These are phyloP conservation scores for Drosophila littoralis DNA, from an alignment of 1,140 invertebrate genomes.

Conservation along the genomic window DNA sequence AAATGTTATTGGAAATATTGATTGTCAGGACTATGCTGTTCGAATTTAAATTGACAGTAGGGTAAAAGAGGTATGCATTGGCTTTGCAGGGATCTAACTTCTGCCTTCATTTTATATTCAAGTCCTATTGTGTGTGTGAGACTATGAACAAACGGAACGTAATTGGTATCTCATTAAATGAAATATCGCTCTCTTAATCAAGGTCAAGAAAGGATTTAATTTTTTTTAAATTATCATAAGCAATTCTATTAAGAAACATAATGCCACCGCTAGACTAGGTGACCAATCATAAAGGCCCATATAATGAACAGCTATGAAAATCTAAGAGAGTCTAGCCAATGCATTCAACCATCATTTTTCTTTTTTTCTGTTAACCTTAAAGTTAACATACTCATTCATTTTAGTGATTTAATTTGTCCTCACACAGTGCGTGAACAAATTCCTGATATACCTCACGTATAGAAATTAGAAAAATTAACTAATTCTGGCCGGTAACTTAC, in stretches of 20 bases:
- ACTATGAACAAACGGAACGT: not conserved
- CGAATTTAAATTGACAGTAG: not conserved
- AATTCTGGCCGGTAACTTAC: constrained; percentile 1
- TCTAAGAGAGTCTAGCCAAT: no score
- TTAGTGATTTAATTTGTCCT: constrained; percentile 8
- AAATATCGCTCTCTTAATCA: constrained; percentile 51
- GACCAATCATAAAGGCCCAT: no score
- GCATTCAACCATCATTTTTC: no score
- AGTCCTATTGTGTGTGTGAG: constrained; percentile 4
- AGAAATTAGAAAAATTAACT: constrained; percentile 8
- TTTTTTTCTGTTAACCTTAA: no score
- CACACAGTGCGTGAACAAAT: constrained; percentile 59
- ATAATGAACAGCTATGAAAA: no score
- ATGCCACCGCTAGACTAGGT: constrained; percentile 52
- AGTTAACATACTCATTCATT: constrained; percentile 67
- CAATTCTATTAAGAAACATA: constrained; percentile 61
- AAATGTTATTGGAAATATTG: constrained; percentile 76
- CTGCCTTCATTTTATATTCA: constrained; percentile 26
- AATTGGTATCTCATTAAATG: constrained; percentile 8
- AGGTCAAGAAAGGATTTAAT: constrained; percentile 9
- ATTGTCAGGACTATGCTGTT: constrained; percentile 52
- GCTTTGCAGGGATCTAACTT: not conserved
- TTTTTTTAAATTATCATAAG: constrained; percentile 63
- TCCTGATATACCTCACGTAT: constrained; percentile 54
- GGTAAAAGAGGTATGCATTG: not conserved